Evolutionary conservation across 1,140 invertebrate species (phyloP).

Genomic region (Andricus grossulariae): DNA sequence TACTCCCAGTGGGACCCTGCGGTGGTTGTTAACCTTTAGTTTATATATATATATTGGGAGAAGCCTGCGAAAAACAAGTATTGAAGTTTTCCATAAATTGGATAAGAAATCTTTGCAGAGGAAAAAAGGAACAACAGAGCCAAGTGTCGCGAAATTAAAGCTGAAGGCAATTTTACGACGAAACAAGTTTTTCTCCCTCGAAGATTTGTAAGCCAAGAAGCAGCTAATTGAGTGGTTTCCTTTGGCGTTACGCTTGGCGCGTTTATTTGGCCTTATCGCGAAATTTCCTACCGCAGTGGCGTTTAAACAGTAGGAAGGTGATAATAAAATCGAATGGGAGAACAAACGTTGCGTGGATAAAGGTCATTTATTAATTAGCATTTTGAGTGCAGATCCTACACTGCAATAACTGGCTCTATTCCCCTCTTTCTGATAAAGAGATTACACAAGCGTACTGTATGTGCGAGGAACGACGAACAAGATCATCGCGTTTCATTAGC

Average conservation of each 20-base stretch:
- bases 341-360: constrained; percentile 47
- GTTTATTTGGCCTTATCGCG: constrained; percentile 14
- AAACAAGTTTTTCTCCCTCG: background rate
- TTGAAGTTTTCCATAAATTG: background rate
- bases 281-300: constrained; percentile 19
- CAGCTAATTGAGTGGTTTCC: constrained; percentile 17
- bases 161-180: background rate
- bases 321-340: constrained; percentile 26
- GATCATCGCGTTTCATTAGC: constrained; percentile 66
- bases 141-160: background rate
- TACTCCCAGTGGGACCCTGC: no score
- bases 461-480: constrained; percentile 56
- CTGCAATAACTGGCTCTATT: constrained; percentile 31
- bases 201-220: constrained; percentile 2
- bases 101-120: no score
- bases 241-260: constrained; percentile 5
- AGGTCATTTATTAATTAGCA: constrained; percentile 53
- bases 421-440: constrained; percentile 59
- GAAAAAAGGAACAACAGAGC: background rate
- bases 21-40: no score
- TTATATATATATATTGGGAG: no score
- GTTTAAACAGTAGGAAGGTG: background rate
- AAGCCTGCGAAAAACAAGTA: background rate
- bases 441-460: constrained; percentile 62
- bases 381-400: constrained; percentile 36